Conservation (phyloP, 2,797 vertebrate genomes). For the Salmo trutta region DNA sequence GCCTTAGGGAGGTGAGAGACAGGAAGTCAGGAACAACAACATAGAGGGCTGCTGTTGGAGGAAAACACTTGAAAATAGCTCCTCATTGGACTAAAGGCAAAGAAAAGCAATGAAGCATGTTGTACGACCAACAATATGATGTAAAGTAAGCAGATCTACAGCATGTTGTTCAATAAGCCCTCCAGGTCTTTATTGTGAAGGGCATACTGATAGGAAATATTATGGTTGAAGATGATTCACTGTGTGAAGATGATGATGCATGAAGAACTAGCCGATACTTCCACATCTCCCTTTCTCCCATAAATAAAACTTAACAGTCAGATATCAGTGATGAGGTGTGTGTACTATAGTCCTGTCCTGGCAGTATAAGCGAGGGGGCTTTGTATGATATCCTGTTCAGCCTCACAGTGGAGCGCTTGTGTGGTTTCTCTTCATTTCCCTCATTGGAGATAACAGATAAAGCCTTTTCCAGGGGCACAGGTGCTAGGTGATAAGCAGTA, state of each 20-base stretch:
- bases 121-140: background rate
- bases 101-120: background rate
- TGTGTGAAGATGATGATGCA: background rate
- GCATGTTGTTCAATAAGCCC: background rate
- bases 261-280: background rate
- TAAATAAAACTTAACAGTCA: too few relatives aligned
- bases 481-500: constrained; percentile 58
- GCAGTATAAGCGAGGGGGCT: constrained; percentile 9
- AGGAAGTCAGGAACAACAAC: constrained; percentile 1
- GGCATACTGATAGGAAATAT: background rate
- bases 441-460: constrained; percentile 62
- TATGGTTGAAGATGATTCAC: background rate
- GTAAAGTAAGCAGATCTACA: background rate
- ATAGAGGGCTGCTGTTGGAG: constrained; percentile 10
- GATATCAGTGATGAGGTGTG: background rate
- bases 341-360: background rate
- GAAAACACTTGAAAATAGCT: constrained; percentile 14
- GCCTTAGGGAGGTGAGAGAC: constrained; percentile 15
- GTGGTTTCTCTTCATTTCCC: constrained; percentile 55
- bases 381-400: constrained; percentile 49
- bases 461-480: constrained; percentile 38
- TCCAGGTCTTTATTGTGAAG: background rate
- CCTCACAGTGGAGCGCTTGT: constrained; percentile 25
- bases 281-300: background rate
- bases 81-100: constrained; percentile 14